Evolutionary conservation across 2,888 invertebrate genomes (phyloP), one percentile per base, ranked within the genome.

Genomic region (Philaethria dido): DNA sequence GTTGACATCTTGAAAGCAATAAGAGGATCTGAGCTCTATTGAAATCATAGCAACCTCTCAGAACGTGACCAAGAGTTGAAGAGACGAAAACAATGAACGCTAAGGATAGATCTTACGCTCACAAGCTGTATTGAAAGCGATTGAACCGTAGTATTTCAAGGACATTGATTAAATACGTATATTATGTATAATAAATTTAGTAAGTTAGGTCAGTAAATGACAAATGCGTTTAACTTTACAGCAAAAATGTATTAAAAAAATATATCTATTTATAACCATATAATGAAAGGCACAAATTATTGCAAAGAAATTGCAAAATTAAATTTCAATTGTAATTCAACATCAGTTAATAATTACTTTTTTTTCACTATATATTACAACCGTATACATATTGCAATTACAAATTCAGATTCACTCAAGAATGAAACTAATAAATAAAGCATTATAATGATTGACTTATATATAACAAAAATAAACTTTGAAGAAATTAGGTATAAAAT

Each of bases 31-130:
- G 60, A 50, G 47, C 25, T 63, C 44, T 55, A 14, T 44, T 55
- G 54, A 29, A 29, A 64, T 52, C 29, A 52, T 59, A 50, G n/a
- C 59, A 22, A 52, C 50, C 44, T 64, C 60, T 65, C 20, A 50
- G 60, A 80, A 80, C 80, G 80, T 83, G 82, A 82, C 76, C 69
- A 71, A 74, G 71, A 72, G 71, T 78, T 78, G 71, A 73, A 65
- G 68, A 68, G 64, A 72, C 67, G 68, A 70, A 75, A 63, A 70
- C 64, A 65, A 48, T n/a, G 66, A 45, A 70, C 50, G 62, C 69
- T 64, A 29, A 50, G 50, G 50, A 70, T 73, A 70, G 72, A 63
- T 73, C 68, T 72, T 69, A 59, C 68, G 69, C 66, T 70, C 70
- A 68, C 69, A 69, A 69, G 64, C 29, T 45, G 22, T 62, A 68